phyloP scores from a whole-genome alignment of 2,113 vertebrate species.

The Hypocryptadius cinnamomeus region DNA sequence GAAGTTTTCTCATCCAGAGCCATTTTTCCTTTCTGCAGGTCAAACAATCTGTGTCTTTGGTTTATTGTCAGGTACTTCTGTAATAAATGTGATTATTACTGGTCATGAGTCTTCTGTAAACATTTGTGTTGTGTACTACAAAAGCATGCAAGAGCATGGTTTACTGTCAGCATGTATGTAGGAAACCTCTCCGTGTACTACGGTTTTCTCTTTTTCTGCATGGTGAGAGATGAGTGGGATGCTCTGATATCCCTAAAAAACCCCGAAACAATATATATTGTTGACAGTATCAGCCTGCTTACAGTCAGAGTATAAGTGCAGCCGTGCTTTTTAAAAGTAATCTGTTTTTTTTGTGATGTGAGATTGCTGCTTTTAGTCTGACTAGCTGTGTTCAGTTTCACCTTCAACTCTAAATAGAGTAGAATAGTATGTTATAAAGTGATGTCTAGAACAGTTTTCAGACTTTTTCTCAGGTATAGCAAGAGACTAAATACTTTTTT shows the following conservation, averaged over 20 bases:
- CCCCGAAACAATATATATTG: rapidly evolving
- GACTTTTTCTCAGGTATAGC: not conserved
- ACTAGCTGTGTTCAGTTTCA: not conserved
- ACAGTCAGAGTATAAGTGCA: not conserved
- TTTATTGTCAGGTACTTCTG: not conserved
- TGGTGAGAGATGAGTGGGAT: not conserved
- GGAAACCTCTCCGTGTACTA: not conserved
- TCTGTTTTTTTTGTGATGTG: not conserved
- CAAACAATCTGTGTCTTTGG: not conserved
- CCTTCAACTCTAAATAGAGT: not conserved
- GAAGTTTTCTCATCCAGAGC: not conserved
- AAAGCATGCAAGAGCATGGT: not conserved
- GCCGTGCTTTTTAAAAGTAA: not conserved
- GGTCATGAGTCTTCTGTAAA: not conserved
- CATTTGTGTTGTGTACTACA: not conserved
- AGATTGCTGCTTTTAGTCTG: not conserved
- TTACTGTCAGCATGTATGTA: not conserved
- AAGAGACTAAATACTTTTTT: not conserved
- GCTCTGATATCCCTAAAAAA: not conserved
- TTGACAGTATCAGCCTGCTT: not conserved
- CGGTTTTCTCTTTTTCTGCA: not conserved
- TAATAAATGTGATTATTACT: not conserved
- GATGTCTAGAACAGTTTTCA: not conserved
- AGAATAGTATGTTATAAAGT: not conserved
- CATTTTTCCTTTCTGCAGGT: not conserved